phyloP scores from a whole-genome alignment of 1,140 invertebrate genomes.

The Hirudo medicinalis region DNA sequence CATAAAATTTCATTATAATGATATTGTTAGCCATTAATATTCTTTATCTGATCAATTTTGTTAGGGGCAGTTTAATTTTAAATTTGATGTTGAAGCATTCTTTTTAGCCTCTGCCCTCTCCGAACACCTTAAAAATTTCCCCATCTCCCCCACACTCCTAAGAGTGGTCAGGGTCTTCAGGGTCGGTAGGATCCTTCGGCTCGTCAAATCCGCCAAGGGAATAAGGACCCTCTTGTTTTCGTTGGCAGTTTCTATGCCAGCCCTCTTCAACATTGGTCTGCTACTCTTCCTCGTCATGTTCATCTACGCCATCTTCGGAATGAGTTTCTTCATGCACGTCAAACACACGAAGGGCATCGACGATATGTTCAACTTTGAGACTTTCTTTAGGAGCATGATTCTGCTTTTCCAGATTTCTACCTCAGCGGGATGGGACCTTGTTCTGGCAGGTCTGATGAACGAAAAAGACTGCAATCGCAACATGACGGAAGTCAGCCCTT shows the following conservation, averaged over 20 bases:
- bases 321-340: conserved; percentile 98
- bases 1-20: no score
- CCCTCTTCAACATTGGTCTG: conserved; percentile 94
- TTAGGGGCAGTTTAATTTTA: not conserved
- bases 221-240: conserved; percentile 91
- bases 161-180: conserved; percentile 92
- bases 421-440: conserved; percentile 89
- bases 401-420: conserved; percentile 96
- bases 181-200: conserved; percentile 83
- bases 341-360: conserved; percentile 82
- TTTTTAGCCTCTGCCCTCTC: conserved; percentile 10
- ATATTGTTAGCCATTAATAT: no score
- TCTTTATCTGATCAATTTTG: no score
- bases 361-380: conserved; percentile 95
- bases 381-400: conserved; percentile 92
- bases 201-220: conserved; percentile 87
- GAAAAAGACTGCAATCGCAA: conserved; percentile 44
- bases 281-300: conserved; percentile 96
- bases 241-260: conserved; percentile 89
- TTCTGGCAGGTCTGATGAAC: conserved; percentile 87
- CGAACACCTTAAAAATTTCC: conserved; percentile 43
- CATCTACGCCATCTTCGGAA: conserved; percentile 96
- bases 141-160: conserved; percentile 82
- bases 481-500: not conserved
- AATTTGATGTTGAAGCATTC: not conserved